Conservation (phyloP, 2,113 vertebrate genomes). For the Mohoua ochrocephala region DNA sequence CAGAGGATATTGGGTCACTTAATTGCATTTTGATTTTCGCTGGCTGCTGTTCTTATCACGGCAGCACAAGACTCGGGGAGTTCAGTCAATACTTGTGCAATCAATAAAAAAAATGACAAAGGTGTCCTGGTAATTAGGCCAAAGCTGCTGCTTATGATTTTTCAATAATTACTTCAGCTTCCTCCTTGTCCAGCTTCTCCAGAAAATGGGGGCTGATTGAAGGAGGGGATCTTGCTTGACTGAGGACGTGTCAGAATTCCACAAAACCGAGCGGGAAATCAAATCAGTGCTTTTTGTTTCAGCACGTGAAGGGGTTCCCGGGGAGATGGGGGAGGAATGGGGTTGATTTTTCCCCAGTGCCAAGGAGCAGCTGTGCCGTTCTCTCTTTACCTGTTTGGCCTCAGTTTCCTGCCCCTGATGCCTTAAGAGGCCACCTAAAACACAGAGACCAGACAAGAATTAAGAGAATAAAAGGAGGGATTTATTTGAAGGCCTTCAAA, state of each 20-base stretch:
- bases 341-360: constrained; percentile 50
- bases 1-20: not conserved
- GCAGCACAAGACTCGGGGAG: not conserved
- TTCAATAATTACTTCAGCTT: constrained; percentile 67
- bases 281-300: constrained; percentile 68
- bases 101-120: constrained; percentile 71
- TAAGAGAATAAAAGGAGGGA: no score
- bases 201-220: constrained; percentile 72
- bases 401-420: not conserved
- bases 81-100: constrained; percentile 55
- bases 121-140: constrained; percentile 64
- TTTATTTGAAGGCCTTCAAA: no score
- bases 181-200: constrained; percentile 55
- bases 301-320: not conserved
- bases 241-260: constrained; percentile 61
- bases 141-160: constrained; percentile 70
- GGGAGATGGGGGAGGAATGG: constrained; percentile 44
- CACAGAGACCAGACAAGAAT: no score
- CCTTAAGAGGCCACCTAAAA: no score
- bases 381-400: constrained; percentile 47
- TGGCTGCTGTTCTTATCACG: constrained; percentile 36
- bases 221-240: constrained; percentile 58
- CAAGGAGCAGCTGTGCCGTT: constrained; percentile 59
- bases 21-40: constrained; percentile 24
- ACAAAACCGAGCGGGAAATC: constrained; percentile 59